Evolutionary conservation across 2,888 invertebrate genomes (phyloP).

Genomic region (Automeris io): DNA sequence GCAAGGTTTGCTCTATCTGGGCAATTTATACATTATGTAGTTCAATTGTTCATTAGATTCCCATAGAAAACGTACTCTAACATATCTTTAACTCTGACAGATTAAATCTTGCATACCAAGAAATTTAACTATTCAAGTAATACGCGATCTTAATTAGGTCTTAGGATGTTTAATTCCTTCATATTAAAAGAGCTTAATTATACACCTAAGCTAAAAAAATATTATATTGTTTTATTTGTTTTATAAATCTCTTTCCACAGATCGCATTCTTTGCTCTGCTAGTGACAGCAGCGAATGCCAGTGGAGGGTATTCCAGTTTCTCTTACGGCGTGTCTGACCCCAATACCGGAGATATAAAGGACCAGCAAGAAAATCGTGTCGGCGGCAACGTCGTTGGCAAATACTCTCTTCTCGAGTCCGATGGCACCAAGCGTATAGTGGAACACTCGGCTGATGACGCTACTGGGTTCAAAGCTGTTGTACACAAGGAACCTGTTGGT

Average conservation of each 20-base stretch:
- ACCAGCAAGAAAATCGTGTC: slow-evolving; percentile 62
- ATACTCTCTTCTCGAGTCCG: slow-evolving; percentile 67
- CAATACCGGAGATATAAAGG: slow-evolving; percentile 69
- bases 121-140: no score
- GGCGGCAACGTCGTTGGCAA: slow-evolving; percentile 69
- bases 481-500: slow-evolving; percentile 46
- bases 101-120: no score
- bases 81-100: no score
- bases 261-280: slow-evolving; percentile 38
- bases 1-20: no score
- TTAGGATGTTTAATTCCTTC: no score
- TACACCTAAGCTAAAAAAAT: no score
- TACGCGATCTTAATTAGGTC: no score
- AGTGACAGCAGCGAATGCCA: slow-evolving; percentile 36
- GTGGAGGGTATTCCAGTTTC: slow-evolving; percentile 52
- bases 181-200: no score
- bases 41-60: no score
- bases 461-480: slow-evolving; percentile 70
- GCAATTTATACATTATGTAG: no score
- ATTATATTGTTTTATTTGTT: no score
- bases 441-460: slow-evolving; percentile 66
- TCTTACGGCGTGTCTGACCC: slow-evolving; percentile 72
- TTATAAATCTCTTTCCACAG: slow-evolving; percentile 52
- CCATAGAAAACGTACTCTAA: no score
- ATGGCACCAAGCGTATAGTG: slow-evolving; percentile 66